These are phyloP conservation scores for Cairina moschata DNA, from an alignment of 2,113 vertebrate genomes.

Conservation along the genomic window DNA sequence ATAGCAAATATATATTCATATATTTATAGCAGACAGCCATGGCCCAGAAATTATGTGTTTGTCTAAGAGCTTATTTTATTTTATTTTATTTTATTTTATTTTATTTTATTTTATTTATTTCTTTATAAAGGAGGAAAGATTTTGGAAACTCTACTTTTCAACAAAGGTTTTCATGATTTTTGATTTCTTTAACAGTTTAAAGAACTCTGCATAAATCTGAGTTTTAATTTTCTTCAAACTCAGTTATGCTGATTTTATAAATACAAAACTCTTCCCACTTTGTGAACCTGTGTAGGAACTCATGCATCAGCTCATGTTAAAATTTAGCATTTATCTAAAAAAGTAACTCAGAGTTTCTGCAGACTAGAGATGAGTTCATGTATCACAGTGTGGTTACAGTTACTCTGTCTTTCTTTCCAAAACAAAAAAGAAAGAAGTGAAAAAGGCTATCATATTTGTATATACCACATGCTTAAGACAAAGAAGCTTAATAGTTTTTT, in stretches of 20 bases:
- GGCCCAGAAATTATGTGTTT: neutral
- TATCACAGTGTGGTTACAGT: neutral
- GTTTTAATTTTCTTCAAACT: neutral
- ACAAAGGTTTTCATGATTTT: neutral
- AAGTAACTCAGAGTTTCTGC: neutral
- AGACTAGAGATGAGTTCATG: neutral
- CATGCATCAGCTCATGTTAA: neutral
- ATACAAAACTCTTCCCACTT: neutral
- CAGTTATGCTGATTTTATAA: neutral
- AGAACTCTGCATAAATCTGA: neutral
- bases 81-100: neutral
- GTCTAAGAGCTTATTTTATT: neutral
- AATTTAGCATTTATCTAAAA: neutral
- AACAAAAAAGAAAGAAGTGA: neutral
- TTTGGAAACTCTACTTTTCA: neutral
- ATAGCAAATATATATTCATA: too few species aligned
- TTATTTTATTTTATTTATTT: neutral
- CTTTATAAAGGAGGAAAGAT: neutral
- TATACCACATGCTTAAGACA: neutral
- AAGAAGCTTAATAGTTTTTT: neutral
- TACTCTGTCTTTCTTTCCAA: neutral
- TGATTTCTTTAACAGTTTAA: neutral
- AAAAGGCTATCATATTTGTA: neutral
- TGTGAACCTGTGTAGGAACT: neutral
- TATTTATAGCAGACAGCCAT: too few species aligned